Evolutionary conservation across 2,113 vertebrate species (phyloP).

Genomic region (Xyrauchen texanus): DNA sequence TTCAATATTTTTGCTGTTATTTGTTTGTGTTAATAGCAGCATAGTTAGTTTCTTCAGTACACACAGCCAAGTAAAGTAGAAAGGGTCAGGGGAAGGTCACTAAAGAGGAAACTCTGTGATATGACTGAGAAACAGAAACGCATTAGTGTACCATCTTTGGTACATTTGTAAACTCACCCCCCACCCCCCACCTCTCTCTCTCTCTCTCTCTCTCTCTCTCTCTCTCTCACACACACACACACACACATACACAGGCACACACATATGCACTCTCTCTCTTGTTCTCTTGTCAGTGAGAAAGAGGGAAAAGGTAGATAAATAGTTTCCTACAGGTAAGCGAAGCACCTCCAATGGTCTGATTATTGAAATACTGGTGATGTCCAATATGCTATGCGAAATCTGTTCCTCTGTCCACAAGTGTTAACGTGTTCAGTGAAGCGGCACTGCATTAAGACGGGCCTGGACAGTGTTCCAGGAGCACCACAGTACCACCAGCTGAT

Average conservation of each 20-base stretch:
- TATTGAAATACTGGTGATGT: slow-evolving; percentile 64
- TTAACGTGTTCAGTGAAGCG: slow-evolving; percentile 67
- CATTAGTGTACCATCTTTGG: slow-evolving; percentile 23
- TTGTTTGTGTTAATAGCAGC: slow-evolving; percentile 12
- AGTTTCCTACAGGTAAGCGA: slow-evolving; percentile 68
- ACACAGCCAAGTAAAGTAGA: slow-evolving; percentile 31
- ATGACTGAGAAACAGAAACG: slow-evolving; percentile 47
- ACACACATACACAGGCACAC: too few species aligned
- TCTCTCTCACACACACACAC: background rate
- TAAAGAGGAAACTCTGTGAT: slow-evolving; percentile 29
- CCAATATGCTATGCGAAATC: slow-evolving; percentile 59
- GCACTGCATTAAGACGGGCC: slow-evolving; percentile 62
- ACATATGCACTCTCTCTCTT: background rate
- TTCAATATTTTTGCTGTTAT: background rate
- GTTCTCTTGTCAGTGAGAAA: slow-evolving; percentile 45
- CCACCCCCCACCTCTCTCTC: slow-evolving; percentile 36
- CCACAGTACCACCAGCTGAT: slow-evolving; percentile 43
- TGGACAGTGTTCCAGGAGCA: slow-evolving; percentile 60
- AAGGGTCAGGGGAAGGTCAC: slow-evolving; percentile 41
- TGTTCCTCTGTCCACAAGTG: slow-evolving; percentile 56
- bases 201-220: background rate
- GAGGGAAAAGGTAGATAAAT: slow-evolving; percentile 65
- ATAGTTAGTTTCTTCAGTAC: slow-evolving; percentile 1
- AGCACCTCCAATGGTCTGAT: slow-evolving; percentile 60
- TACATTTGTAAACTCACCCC: background rate